Base-by-base conservation (phyloP, 92 coral and sea anemone species). In the Porites evermanni region DNA sequence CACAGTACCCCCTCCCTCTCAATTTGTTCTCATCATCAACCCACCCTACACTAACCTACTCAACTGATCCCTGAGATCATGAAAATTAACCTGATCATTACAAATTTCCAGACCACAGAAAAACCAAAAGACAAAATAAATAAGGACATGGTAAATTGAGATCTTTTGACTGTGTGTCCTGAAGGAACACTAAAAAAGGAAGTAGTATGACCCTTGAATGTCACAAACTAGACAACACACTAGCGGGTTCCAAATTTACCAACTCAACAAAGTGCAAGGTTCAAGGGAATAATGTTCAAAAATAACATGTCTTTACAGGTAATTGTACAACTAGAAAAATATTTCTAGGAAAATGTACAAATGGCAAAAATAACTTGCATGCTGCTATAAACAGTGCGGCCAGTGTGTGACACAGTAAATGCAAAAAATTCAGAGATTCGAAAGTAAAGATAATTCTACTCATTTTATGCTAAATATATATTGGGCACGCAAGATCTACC, bases 391-490 rank as follows among this genome's bases (percentile, higher is more conserved):
- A 16, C 38, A 19, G 72, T 67, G 70, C 0, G 18, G 64, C 4
- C 2, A 61, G 8, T 12, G 10, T 6, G 83, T 50, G 64, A 79
- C 83, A 61, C 83, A 79, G n/a, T 64, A 12, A 56, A 51, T 38
- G 21, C 71, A 21, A 79, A 50, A 38, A 4, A 64, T 59, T 64
- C 72, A 79, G 51, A n/a, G 53, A 18, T n/a, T 11, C 16, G 68
- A 53, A 77, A 77, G 29, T 1, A 8, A 74, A 53, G 12, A 61
- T 16, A 19, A 65, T 17, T 77, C 65, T 69, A 80, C 56, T 75
- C 56, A 65, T 17, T 77, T 79, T 56, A 80, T 69, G 85, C 67
- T 67, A 67, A 79, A 38, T 5, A 38, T 38, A 0, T 38, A 4
- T 38, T 67, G 21, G 21, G 2, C 14, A 67, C 26, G 52, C 66